A percentile compares a stretch with the other conserved stretches of the same genome.
Evolutionary conservation across 2,797 vertebrate species (phyloP).

Genomic region (Epinephelus awoara): DNA sequence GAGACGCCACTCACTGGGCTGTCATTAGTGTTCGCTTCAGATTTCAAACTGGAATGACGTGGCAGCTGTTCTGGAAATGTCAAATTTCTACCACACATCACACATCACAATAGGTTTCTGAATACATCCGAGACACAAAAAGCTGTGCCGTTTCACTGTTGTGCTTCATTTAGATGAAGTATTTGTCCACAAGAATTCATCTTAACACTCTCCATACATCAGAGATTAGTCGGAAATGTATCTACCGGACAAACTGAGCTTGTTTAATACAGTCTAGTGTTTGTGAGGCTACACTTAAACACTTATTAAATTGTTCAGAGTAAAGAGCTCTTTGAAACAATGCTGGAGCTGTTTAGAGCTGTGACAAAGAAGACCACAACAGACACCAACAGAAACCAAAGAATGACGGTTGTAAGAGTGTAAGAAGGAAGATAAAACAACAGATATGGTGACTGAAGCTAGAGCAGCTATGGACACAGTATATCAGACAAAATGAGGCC

Average conservation of each 20-base stretch:
- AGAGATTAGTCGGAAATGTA: neutral
- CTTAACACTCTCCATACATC: neutral
- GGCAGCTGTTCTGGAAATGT: constrained; percentile 22
- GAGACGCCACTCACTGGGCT: constrained; percentile 23
- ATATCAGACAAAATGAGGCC: too few relatives aligned
- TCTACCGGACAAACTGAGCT: neutral
- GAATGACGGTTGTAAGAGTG: neutral
- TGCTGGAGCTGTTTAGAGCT: constrained; percentile 9
- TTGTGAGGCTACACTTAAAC: constrained; percentile 20
- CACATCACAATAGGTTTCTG: neutral
- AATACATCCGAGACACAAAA: neutral
- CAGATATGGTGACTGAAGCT: neutral
- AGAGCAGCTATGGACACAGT: too few relatives aligned
- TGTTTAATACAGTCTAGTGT: neutral
- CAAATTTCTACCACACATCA: constrained; percentile 12
- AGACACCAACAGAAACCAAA: neutral
- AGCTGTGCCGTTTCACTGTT: neutral
- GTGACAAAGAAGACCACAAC: neutral
- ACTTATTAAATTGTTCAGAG: constrained; percentile 30
- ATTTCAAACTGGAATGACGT: constrained; percentile 13
- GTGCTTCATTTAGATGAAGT: neutral
- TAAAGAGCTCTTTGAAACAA: constrained; percentile 10
- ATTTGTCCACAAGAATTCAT: constrained; percentile 1
- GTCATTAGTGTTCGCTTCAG: constrained; percentile 39
- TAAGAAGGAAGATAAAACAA: too few relatives aligned